These are phyloP conservation scores for Cydia fagiglandana DNA, from an alignment of 1,140 invertebrate genomes.

Conservation along the genomic window DNA sequence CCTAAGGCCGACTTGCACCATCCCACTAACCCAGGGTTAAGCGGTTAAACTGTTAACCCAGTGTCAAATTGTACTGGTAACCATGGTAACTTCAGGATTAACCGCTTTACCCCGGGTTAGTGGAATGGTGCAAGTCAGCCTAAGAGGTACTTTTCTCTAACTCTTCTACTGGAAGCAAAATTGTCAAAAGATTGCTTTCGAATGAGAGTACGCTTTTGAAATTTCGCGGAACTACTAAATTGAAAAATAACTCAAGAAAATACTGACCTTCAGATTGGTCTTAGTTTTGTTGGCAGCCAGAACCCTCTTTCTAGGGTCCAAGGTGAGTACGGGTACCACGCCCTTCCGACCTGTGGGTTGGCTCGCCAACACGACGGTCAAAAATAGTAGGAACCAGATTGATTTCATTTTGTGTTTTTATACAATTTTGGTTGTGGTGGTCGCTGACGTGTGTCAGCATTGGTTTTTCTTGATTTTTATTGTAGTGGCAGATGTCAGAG, in stretches of 20 bases:
- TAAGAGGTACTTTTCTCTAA: too few relatives aligned
- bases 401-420: constrained; percentile 39
- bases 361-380: neutral
- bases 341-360: constrained; percentile 36
- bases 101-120: too few relatives aligned
- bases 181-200: too few relatives aligned
- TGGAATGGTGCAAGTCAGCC: too few relatives aligned
- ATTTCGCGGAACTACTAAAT: neutral
- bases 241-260: neutral
- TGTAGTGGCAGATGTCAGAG: neutral
- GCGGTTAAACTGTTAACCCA: too few relatives aligned
- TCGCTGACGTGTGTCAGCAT: neutral
- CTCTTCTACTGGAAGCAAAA: too few relatives aligned
- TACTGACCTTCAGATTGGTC: constrained; percentile 46
- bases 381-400: constrained; percentile 12
- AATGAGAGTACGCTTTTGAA: too few relatives aligned
- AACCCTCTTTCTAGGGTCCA: constrained; percentile 41
- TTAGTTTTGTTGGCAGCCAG: constrained; percentile 37
- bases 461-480: neutral
- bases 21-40: too few relatives aligned
- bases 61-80: too few relatives aligned
- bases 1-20: too few relatives aligned
- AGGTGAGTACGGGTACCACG: constrained; percentile 50
- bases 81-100: too few relatives aligned
- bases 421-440: neutral